Percentiles rank a stretch among this genome's conserved stretches.
phyloP scores from a whole-genome alignment of 2,888 invertebrate species.

The Lycocerus yunnanus region DNA sequence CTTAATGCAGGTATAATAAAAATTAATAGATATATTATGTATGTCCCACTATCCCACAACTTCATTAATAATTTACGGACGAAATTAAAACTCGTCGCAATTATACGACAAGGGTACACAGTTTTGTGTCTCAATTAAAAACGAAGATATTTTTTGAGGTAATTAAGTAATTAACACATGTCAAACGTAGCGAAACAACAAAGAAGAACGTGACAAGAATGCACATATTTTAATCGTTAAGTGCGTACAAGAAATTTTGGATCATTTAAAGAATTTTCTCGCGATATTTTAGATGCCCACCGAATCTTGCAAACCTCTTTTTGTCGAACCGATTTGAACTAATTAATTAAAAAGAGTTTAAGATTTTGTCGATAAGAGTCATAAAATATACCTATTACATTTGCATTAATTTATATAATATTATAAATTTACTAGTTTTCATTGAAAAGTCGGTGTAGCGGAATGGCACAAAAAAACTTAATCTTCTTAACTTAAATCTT shows the following conservation, averaged over 20 bases:
- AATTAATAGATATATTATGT: background rate
- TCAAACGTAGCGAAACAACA: background rate
- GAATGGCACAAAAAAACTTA: background rate
- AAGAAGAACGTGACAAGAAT: background rate
- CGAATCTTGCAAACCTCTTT: background rate
- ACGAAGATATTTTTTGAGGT: background rate
- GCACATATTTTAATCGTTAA: background rate
- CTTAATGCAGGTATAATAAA: slow-evolving; percentile 1
- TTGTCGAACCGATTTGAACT: background rate
- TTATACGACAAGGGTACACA: background rate
- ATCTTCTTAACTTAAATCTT: background rate
- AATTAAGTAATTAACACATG: background rate
- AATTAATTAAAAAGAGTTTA: background rate
- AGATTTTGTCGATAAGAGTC: background rate
- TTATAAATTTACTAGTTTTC: background rate
- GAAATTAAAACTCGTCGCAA: background rate
- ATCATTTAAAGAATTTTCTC: background rate
- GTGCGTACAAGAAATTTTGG: background rate
- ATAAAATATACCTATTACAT: too few relatives aligned
- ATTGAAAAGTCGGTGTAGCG: background rate
- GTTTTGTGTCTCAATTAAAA: background rate
- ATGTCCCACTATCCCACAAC: background rate
- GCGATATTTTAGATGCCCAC: background rate
- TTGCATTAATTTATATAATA: background rate
- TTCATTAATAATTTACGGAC: background rate